A percentile compares a stretch with the other conserved stretches of the same genome.
Conservation (phyloP, 37 sponge, comb jelly and placozoan genomes). For the Agelas oroides region DNA sequence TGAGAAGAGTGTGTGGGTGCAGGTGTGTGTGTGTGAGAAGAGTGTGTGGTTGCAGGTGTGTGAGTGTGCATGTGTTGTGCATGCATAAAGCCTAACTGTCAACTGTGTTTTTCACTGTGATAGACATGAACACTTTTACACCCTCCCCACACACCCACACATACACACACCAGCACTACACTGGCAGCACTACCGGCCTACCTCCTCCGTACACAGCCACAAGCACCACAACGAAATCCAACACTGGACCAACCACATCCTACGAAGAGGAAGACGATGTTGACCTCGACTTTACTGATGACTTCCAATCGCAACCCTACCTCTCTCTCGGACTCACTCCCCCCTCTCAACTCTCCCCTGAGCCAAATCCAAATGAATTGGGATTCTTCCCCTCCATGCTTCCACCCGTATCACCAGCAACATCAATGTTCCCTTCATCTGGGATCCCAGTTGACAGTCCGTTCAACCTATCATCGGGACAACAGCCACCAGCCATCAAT, state of each 20-base stretch:
- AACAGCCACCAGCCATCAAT: not conserved
- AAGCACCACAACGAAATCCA: not conserved
- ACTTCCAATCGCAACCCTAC: constrained; percentile 59
- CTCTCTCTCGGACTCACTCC: constrained; percentile 89
- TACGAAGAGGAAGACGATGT: constrained; percentile 64
- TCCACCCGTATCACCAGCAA: constrained; percentile 67
- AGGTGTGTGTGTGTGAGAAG: too few species aligned
- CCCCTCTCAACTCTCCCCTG: constrained; percentile 81
- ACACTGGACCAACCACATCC: not conserved
- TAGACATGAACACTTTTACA: too few species aligned
- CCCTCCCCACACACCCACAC: too few species aligned
- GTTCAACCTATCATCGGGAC: constrained; percentile 2
- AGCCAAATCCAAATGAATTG: not conserved
- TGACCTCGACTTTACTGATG: constrained; percentile 63
- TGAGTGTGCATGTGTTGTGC: too few species aligned
- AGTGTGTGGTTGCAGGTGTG: too few species aligned
- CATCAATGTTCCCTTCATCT: not conserved
- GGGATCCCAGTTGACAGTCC: constrained; percentile 43
- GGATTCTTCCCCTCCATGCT: constrained; percentile 80
- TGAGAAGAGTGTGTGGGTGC: too few species aligned
- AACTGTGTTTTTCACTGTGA: too few species aligned
- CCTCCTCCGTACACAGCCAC: constrained; percentile 31
- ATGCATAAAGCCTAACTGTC: too few species aligned
- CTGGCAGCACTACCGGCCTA: not conserved
- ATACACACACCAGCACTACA: too few species aligned